These are phyloP conservation scores for Pygmarrhopalites habei DNA, from an alignment of 1,140 invertebrate species.

Conservation along the genomic window DNA sequence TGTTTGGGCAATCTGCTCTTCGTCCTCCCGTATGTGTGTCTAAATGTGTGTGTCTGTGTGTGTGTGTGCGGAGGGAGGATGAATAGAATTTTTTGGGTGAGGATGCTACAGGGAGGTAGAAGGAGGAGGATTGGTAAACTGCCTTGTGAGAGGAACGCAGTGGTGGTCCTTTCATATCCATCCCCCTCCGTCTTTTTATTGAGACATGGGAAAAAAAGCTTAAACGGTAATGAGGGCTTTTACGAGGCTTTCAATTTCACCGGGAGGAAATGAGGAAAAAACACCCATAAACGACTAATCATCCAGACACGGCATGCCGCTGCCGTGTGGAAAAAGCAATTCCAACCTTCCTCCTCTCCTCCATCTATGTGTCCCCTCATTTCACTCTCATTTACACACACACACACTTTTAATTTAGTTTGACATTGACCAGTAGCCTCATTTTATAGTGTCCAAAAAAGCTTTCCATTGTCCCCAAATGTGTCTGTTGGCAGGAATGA, in stretches of 20 bases:
- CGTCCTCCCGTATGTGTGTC: neutral
- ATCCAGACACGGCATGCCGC: no score
- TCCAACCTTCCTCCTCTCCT: neutral
- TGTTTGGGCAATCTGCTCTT: neutral
- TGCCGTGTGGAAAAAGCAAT: no score
- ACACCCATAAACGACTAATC: conserved; percentile 1
- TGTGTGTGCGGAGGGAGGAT: neutral
- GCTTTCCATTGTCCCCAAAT: no score
- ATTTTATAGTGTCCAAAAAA: no score
- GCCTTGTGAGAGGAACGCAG: neutral
- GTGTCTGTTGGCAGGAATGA: no score
- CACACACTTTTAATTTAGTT: no score
- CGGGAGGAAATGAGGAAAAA: neutral
- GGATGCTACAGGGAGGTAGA: neutral
- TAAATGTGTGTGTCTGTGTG: neutral
- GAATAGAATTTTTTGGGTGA: neutral
- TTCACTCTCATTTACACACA: neutral
- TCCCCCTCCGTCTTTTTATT: neutral
- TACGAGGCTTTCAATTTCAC: conserved; percentile 2
- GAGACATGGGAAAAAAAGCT: neutral
- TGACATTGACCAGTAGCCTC: no score
- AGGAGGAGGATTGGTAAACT: neutral
- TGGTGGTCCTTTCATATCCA: neutral
- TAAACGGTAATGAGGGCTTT: conserved; percentile 1
- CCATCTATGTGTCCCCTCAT: neutral